A percentile compares a stretch with the other conserved stretches of the same genome.
These are phyloP conservation scores for Micropoecilia bifurca DNA, from an alignment of 2,797 vertebrate species.

Conservation along the genomic window DNA sequence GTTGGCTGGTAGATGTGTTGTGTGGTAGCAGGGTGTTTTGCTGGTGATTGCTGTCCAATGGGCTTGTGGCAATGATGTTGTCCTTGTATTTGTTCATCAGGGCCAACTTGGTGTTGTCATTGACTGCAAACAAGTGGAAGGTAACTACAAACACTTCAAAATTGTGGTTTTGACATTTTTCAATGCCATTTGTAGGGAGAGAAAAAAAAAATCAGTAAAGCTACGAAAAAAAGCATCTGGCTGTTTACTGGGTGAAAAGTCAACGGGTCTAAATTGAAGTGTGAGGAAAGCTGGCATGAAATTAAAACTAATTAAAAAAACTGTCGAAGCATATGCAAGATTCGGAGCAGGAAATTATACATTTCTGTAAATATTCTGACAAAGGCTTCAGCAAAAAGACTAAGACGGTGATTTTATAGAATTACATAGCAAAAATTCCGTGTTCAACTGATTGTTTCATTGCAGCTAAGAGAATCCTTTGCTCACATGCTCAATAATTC, in stretches of 20 bases:
- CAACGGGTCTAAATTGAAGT: constrained; percentile 44
- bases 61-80: constrained; percentile 97
- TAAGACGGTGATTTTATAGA: constrained; percentile 2
- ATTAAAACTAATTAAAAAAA: constrained; percentile 55
- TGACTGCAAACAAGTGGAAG: constrained; percentile 80
- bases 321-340: constrained; percentile 21
- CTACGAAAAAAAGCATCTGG: constrained; percentile 11
- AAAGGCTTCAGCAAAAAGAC: not conserved
- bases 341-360: constrained; percentile 23
- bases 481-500: not conserved
- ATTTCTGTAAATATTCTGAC: constrained; percentile 32
- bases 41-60: constrained; percentile 95
- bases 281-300: constrained; percentile 61
- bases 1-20: constrained; percentile 93
- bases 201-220: not conserved
- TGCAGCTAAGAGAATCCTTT: not conserved
- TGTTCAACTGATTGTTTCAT: not conserved
- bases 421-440: not conserved
- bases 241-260: constrained; percentile 36
- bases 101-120: constrained; percentile 95
- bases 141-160: constrained; percentile 27
- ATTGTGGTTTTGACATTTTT: not conserved
- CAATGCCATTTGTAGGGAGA: not conserved
- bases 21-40: constrained; percentile 95
- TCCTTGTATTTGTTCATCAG: constrained; percentile 99